phyloP scores from a whole-genome alignment of 2,113 vertebrate species.

The Pelobates fuscus region DNA sequence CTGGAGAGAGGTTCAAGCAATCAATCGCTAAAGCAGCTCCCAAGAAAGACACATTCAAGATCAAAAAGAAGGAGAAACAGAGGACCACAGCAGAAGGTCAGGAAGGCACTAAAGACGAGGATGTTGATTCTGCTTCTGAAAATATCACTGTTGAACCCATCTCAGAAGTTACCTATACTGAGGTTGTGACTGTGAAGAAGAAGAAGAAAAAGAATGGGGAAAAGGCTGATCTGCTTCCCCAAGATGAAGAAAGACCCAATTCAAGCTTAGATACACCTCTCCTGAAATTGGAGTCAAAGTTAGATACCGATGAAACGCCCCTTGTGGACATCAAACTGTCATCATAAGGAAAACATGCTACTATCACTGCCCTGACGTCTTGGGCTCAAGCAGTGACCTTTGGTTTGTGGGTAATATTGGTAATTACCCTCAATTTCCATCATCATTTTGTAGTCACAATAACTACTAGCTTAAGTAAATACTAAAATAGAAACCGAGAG shows the following conservation, averaged over 20 bases:
- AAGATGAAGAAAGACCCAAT: slow-evolving; percentile 53
- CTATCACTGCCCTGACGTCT: background rate
- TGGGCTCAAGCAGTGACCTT: background rate
- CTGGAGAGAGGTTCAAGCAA: slow-evolving; percentile 85
- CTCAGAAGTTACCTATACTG: slow-evolving; percentile 73
- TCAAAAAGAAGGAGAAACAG: slow-evolving; percentile 81
- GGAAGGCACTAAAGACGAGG: slow-evolving; percentile 75
- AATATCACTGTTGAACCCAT: slow-evolving; percentile 70
- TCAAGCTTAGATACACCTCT: slow-evolving; percentile 63
- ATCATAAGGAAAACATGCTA: slow-evolving; percentile 58
- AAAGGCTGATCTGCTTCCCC: slow-evolving; percentile 60
- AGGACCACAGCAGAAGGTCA: slow-evolving; percentile 75
- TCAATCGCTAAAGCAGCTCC: slow-evolving; percentile 87
- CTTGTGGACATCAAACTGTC: slow-evolving; percentile 85
- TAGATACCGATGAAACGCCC: slow-evolving; percentile 68
- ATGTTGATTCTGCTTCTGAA: slow-evolving; percentile 54
- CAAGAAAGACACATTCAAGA: slow-evolving; percentile 82
- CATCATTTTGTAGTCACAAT: too few relatives aligned
- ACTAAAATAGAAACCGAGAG: background rate
- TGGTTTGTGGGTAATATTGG: background rate
- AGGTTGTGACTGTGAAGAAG: slow-evolving; percentile 79
- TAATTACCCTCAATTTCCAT: background rate
- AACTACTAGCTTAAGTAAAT: too few relatives aligned
- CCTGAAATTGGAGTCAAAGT: slow-evolving; percentile 71
- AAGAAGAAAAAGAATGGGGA: slow-evolving; percentile 75